phyloP scores from a whole-genome alignment of 2,113 vertebrate species.

The Ovis aries region DNA sequence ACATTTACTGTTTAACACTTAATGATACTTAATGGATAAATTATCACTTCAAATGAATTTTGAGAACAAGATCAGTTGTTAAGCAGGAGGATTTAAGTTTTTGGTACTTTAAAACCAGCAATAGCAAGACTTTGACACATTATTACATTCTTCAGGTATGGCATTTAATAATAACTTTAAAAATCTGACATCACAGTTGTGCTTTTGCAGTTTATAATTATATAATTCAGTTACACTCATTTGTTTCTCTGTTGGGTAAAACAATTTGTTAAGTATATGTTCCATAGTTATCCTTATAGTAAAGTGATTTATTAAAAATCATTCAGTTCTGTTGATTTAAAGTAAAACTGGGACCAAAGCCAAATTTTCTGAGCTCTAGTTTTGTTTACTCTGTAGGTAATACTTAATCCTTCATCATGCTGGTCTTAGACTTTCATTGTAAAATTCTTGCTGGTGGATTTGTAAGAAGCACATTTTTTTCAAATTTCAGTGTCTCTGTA shows the following conservation, averaged over 20 bases:
- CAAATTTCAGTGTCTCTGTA: neutral
- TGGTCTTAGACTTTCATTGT: neutral
- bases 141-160: neutral
- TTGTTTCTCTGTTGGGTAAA: neutral
- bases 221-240: neutral
- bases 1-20: neutral
- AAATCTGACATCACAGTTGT: neutral
- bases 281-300: neutral
- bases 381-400: neutral
- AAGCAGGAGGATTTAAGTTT: neutral
- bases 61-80: neutral
- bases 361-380: neutral
- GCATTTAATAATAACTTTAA: neutral
- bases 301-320: neutral
- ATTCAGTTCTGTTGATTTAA: neutral
- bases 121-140: neutral
- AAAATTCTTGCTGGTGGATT: neutral
- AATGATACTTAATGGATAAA: neutral
- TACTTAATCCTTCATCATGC: neutral
- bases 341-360: neutral
- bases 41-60: constrained; percentile 14
- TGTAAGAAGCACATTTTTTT: neutral
- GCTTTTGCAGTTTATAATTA: neutral
- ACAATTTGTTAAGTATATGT: neutral
- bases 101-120: neutral